These are phyloP conservation scores for Caenorhabditis sulstoni DNA, from an alignment of 2,888 invertebrate species.

Conservation along the genomic window DNA sequence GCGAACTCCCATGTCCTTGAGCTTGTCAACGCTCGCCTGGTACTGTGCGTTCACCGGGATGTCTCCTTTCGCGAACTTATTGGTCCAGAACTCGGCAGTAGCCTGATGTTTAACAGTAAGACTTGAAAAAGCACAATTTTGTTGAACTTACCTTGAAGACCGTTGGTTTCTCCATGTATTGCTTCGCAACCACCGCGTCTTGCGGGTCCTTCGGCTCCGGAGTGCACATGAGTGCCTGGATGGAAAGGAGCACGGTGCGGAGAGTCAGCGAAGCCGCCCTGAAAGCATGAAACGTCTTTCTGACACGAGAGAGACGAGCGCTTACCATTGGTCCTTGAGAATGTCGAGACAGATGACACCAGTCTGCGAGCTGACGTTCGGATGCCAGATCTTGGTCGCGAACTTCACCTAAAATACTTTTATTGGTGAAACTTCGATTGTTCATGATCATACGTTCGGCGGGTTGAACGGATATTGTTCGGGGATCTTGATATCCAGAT, in stretches of 20 bases:
- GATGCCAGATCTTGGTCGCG: slow-evolving; percentile 99
- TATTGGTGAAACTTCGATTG: background rate
- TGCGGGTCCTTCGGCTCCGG: slow-evolving; percentile 84
- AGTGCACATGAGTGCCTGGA: slow-evolving; percentile 91
- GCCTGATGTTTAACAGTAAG: no score
- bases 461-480: slow-evolving; percentile 99
- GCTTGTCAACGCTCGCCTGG: slow-evolving; percentile 90
- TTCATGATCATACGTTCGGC: slow-evolving; percentile 89
- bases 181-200: slow-evolving; percentile 96
- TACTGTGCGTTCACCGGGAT: slow-evolving; percentile 87
- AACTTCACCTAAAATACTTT: slow-evolving; percentile 88
- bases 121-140: background rate
- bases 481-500: slow-evolving; percentile 96
- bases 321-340: slow-evolving; percentile 86
- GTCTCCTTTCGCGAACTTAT: slow-evolving; percentile 91
- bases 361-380: slow-evolving; percentile 98
- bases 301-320: background rate
- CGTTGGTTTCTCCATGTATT: slow-evolving; percentile 91
- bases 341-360: slow-evolving; percentile 97
- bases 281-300: slow-evolving; percentile 13
- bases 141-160: slow-evolving; percentile 85
- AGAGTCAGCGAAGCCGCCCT: slow-evolving; percentile 99
- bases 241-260: slow-evolving; percentile 93
- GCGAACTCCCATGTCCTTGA: slow-evolving; percentile 95
- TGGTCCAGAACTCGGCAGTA: slow-evolving; percentile 97